Conservation (phyloP, 2,888 invertebrate genomes). For the Drosophila buzzatii region DNA sequence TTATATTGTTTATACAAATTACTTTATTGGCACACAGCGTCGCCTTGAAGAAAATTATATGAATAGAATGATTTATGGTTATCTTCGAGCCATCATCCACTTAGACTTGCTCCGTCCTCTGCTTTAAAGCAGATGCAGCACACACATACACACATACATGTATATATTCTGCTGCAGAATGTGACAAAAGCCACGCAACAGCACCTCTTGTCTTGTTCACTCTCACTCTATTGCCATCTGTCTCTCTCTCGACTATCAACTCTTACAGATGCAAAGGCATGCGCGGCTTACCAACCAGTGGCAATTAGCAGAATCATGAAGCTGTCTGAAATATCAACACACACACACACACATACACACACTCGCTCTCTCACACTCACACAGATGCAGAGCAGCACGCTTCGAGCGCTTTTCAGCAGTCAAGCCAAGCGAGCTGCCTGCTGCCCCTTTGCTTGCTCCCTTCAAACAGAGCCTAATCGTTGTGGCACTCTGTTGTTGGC, state of each 20-base stretch:
- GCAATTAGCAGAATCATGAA: conserved; percentile 72
- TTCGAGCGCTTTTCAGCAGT: conserved; percentile 51
- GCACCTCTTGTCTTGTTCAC: neutral
- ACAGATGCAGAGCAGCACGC: conserved; percentile 9
- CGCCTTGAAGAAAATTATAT: conserved; percentile 62
- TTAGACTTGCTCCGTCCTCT: neutral
- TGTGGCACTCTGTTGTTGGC: conserved; percentile 3
- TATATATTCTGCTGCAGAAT: conserved; percentile 20
- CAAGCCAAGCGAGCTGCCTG: conserved; percentile 5
- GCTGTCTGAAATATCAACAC: conserved; percentile 67
- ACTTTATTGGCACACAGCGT: conserved; percentile 72
- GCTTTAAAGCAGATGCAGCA: conserved; percentile 14
- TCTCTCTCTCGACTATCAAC: neutral
- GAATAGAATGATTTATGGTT: conserved; percentile 62
- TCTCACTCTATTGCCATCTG: neutral
- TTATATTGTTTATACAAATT: conserved; percentile 80
- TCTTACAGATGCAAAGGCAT: conserved; percentile 59
- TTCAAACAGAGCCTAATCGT: conserved; percentile 34
- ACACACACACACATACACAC: conserved; percentile 20
- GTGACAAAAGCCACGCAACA: conserved; percentile 27
- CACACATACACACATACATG: conserved; percentile 7
- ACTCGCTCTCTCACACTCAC: conserved; percentile 17
- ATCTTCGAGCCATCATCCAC: conserved; percentile 11
- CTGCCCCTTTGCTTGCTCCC: conserved; percentile 1
- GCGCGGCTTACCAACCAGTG: conserved; percentile 58